Percentiles rank a stretch among this genome's conserved stretches.
Evolutionary conservation across 2,888 invertebrate genomes (phyloP).

Genomic region (Diarsia rubi): DNA sequence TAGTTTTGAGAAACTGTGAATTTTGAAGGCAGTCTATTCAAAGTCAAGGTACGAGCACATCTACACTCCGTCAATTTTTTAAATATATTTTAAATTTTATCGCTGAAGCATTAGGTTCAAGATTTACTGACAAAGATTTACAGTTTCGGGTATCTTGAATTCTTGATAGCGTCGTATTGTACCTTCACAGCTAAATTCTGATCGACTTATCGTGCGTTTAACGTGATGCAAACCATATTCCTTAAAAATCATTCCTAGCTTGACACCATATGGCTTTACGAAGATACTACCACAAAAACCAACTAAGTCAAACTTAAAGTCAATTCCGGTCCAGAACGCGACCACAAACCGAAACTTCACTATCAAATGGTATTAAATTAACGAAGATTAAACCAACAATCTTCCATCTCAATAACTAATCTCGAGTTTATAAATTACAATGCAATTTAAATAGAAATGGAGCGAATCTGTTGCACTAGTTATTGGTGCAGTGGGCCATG

Average conservation of each 20-base stretch:
- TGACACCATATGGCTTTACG: background rate
- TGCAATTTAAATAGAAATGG: conserved; percentile 68
- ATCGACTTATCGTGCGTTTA: background rate
- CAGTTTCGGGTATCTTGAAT: no score
- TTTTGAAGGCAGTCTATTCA: background rate
- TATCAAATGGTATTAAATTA: conserved; percentile 21
- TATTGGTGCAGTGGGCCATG: conserved; percentile 65
- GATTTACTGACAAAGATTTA: no score
- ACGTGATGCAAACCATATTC: background rate
- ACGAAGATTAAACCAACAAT: conserved; percentile 37
- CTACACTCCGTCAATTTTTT: no score
- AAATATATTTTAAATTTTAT: no score
- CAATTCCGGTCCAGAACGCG: background rate
- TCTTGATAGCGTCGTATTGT: no score
- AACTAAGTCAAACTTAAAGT: background rate
- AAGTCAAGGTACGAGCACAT: background rate
- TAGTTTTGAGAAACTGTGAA: background rate
- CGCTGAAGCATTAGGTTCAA: no score
- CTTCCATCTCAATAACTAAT: conserved; percentile 41
- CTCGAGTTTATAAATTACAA: conserved; percentile 52
- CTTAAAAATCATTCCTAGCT: background rate
- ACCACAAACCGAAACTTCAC: conserved; percentile 18
- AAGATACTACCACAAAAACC: background rate
- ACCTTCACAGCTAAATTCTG: background rate
- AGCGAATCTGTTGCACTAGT: conserved; percentile 67